A percentile compares a stretch with the other conserved stretches of the same genome.
Conservation (phyloP, 1,140 invertebrate genomes). For the Achroia grisella region DNA sequence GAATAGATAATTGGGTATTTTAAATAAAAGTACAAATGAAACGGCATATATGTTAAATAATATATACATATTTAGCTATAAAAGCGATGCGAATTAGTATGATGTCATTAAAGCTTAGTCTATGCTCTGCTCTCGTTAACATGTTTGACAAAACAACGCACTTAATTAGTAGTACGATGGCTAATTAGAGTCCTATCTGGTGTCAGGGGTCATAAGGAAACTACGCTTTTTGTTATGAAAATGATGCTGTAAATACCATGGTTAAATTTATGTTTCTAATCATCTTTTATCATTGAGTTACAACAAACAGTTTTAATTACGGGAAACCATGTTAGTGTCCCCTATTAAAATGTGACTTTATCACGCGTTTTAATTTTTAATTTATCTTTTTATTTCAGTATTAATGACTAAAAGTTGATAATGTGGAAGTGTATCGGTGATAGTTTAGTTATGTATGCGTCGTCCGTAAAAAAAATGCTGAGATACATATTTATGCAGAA, state of each 20-base stretch:
- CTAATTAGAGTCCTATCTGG: conserved; percentile 30
- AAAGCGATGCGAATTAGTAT: too few relatives aligned
- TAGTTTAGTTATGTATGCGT: too few relatives aligned
- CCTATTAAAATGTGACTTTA: conserved; percentile 35
- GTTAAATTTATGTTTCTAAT: conserved; percentile 47
- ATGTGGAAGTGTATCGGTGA: too few relatives aligned
- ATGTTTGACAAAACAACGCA: background rate
- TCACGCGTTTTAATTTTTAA: conserved; percentile 22
- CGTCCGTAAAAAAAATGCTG: too few relatives aligned
- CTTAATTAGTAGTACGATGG: conserved; percentile 40
- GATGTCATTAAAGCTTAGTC: too few relatives aligned
- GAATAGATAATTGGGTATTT: too few relatives aligned
- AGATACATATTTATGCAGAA: too few relatives aligned
- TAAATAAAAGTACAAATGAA: too few relatives aligned
- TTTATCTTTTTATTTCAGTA: conserved; percentile 21
- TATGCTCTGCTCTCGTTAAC: background rate
- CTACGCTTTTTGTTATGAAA: conserved; percentile 26
- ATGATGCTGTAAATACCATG: conserved; percentile 33
- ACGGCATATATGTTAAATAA: too few relatives aligned
- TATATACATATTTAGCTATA: too few relatives aligned
- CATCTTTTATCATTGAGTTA: conserved; percentile 54
- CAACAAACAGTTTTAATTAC: conserved; percentile 58
- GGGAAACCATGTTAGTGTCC: conserved; percentile 48
- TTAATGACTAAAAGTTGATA: background rate
- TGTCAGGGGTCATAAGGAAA: conserved; percentile 65